Evolutionary conservation across 2,113 vertebrate species (phyloP), one percentile per base, ranked within the genome.

Genomic region (Pipa parva): DNA sequence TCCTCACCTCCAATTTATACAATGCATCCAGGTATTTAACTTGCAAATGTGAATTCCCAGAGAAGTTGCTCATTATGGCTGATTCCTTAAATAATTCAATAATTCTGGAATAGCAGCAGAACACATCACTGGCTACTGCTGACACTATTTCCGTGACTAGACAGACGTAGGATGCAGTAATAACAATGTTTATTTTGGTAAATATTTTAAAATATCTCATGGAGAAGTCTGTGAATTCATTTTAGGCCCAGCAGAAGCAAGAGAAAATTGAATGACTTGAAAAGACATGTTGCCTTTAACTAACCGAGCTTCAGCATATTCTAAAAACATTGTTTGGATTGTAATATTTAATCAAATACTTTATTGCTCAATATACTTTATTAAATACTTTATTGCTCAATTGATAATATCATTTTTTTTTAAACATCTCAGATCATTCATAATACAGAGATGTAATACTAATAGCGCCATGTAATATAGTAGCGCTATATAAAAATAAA

Each of bases 1-100:
- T 13, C 55, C 12, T 58, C 29, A 33, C 55, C 55, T 37, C 20
- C 55, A 58, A 58, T 37, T 58, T 58, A 58, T 24, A 36, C 29
- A 36, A 36, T 58, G 18, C 15, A 58, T 37, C 18, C 55, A 58
- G 31, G 55, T 58, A 58, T 58, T 58, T 58, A 58, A 58, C 55
- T 58, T 58, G 52, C 52, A 56, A 37, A 58, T 58, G 29, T 24
- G 55, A 58, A 58, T 33, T 58, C 55, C 55, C 55, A 58, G 55
- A 18, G 18, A 58, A 58, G 55, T 58, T 29, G 52, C 55, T 58
- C 55, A 58, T 58, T 58, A 58, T 29, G 13, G 55, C 55, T 22
- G 55, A 36, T 20, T 58, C 31, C 31, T 15, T 58, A 37, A 58
- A 58, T 58, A 58, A 58, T 58, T 58, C 55, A 58, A 33, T 29